Evolutionary conservation across 2,797 vertebrate genomes (phyloP), one percentile per base, ranked within the genome.

Genomic region (Macropus fuliginosus): DNA sequence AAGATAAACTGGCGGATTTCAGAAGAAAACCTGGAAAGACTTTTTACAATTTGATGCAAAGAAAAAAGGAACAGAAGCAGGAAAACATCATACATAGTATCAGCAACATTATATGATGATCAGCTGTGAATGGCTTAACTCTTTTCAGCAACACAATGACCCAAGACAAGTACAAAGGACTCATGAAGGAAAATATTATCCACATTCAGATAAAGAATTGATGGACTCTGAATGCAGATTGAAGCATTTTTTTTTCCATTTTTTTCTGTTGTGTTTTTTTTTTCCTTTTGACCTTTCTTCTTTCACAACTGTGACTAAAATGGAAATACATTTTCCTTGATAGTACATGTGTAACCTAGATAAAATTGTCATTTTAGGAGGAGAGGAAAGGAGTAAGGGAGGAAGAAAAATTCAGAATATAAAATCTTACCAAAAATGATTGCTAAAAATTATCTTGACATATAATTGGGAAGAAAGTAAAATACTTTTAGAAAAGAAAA

Each of bases 361-460:
- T 66, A 4, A 66, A 66, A n/a, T n/a, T 66, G 62, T 34, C 34
- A 66, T 66, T 66, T 66, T 66, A 66, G 34, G 31, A 16, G 18
- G 34, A n/a, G 5, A 14, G 0, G 4, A 16, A 12, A 11, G 5
- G 34, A 66, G 1, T 5, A 31, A 66, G 14, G 62, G 0, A n/a
- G 14, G 34, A n/a, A n/a, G 34, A n/a, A 66, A 16, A n/a, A 66
- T 66, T 66, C 5, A 0, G 34, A n/a, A 66, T 11, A n/a, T 66
- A 66, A 66, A n/a, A 31, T 66, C 62, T 66, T n/a, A 0, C n/a
- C 56, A 66, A n/a, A n/a, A n/a, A 66, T 66, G 5, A 66, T 18
- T n/a, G 14, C 62, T 66, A 5, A 66, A 66, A n/a, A n/a, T 34
- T 14, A 4, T 66, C 59, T 66, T 34, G 12, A 62, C 31, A n/a